phyloP scores from a whole-genome alignment of 2,888 invertebrate genomes.

The Cephus spinipes region DNA sequence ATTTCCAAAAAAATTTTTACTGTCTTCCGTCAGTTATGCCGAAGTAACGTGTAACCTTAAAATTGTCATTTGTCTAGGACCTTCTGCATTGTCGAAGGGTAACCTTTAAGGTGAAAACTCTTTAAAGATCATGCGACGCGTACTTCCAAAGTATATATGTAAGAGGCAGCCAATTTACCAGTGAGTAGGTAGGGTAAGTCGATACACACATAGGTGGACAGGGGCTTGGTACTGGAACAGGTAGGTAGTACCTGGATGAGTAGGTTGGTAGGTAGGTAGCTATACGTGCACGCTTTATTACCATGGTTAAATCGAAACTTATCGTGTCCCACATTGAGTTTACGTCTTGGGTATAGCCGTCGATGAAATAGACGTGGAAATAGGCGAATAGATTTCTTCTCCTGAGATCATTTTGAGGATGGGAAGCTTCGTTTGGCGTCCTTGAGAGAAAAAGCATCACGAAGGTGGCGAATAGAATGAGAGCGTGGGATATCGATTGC shows the following conservation, averaged over 20 bases:
- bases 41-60: too few species aligned
- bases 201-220: too few species aligned
- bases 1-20: neutral
- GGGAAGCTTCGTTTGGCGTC: neutral
- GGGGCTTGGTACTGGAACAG: too few species aligned
- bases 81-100: neutral
- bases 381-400: neutral
- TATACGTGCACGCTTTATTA: conserved; percentile 19
- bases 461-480: neutral
- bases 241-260: too few species aligned
- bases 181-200: neutral
- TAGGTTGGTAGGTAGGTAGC: neutral
- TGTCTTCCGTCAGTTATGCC: too few species aligned
- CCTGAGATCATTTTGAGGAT: neutral
- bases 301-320: conserved; percentile 15
- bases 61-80: neutral
- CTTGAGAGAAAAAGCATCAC: neutral
- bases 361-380: neutral
- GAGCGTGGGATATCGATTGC: neutral
- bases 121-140: neutral
- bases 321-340: conserved; percentile 27
- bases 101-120: neutral
- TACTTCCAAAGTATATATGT: neutral
- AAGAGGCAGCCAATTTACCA: neutral
- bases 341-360: neutral